Base-by-base conservation (phyloP, 2,888 invertebrate genomes). In the Graphium colonna region DNA sequence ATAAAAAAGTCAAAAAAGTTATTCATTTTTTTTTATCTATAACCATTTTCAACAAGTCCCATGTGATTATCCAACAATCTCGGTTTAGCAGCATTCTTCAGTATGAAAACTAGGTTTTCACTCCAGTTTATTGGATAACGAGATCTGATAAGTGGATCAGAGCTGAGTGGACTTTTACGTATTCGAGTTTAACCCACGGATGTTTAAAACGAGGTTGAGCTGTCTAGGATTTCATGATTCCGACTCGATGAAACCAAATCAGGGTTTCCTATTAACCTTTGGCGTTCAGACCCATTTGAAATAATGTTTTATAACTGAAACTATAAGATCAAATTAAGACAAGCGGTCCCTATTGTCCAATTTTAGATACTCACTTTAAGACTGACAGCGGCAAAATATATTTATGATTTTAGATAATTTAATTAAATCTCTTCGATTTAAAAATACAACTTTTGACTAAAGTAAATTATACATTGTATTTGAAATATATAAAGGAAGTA, bases 71-170 rank as follows among this genome's bases (percentile, higher is more conserved):
- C 3, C 33, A 1, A 33, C 73, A 79, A 78, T 80, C 65, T 71
- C 65, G 61, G 33, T n/a, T 33, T 33, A 33, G n/a, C 33, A 10
- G 10, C 33, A 33, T 33, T 33, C 33, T 33, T 33, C 9, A 9
- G 33, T 33, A 12, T n/a, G 12, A 36, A 36, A n/a, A 36, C 36
- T 12, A 36, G 36, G 36, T 36, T 36, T 12, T n/a, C 36, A 36
- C 12, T 13, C n/a, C 36, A 36, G 36, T 36, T 13, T 36, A 36
- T 36, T 36, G 12, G n/a, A 36, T 36, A 18, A 10, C 41, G 9
- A 10, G 71, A 79, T 79, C 76, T 73, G 79, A 77, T 81, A 79
- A 79, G 75, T 64, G 69, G 75, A 76, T 78, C 75, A 62, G 63
- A 62, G 70, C 69, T 67, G 63, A 65, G 71, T 55, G 70, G 72